phyloP scores from a whole-genome alignment of 2,888 invertebrate genomes.

The Plebejus melissa region DNA sequence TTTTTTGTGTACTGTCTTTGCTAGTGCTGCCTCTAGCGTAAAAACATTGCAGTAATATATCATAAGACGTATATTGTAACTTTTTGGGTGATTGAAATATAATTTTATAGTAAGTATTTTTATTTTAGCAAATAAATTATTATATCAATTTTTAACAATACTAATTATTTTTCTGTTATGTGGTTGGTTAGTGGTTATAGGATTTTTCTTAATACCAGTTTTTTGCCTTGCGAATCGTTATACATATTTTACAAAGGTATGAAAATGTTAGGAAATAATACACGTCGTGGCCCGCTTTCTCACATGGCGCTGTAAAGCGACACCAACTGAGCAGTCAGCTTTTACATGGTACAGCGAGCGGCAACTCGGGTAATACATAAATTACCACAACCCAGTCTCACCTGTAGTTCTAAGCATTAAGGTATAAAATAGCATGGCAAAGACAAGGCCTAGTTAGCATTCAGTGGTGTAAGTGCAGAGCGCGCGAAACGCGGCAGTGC shows the following conservation, averaged over 20 bases:
- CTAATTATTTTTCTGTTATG: too few species aligned
- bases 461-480: conserved; percentile 43
- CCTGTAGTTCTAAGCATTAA: neutral
- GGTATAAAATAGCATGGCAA: neutral
- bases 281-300: conserved; percentile 40
- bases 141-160: too few species aligned
- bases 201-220: neutral
- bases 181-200: too few species aligned
- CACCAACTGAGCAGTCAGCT: conserved; percentile 54
- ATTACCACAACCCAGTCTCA: neutral
- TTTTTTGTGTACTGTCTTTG: too few species aligned
- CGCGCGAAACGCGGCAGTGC: conserved; percentile 46
- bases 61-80: too few species aligned
- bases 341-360: conserved; percentile 34
- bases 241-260: conserved; percentile 3
- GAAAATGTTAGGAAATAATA: conserved; percentile 34
- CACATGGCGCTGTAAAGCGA: conserved; percentile 53
- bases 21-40: too few species aligned
- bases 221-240: neutral
- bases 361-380: conserved; percentile 19
- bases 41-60: too few species aligned
- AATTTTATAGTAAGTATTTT: too few species aligned
- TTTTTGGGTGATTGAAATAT: too few species aligned
- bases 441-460: neutral
- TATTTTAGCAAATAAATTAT: too few species aligned